Base-by-base conservation (phyloP, 1,140 invertebrate genomes). In the Drosophila mauritiana region DNA sequence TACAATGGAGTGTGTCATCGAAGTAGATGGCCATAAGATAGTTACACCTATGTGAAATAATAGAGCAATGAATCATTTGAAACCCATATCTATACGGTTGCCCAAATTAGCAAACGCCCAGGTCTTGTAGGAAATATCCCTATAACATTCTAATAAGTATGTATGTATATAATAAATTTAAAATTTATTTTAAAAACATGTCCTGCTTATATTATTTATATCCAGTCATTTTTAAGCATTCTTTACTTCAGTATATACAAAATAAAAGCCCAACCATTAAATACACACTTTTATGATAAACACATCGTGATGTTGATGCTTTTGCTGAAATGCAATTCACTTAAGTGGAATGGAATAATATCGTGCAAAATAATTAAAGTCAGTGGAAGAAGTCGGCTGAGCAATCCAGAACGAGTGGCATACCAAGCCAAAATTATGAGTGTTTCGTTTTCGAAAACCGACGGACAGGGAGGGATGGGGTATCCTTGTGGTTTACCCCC, bases 361-460 rank as follows among this genome's bases (percentile, higher is more conserved):
- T 63, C 67, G 45, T 61, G 82, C 81, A 43, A 80, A 85, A 65
- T 78, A 84, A 78, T 85, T 85, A 85, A 84, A 85, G 77, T 52
- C 64, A n/a, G 25, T 49, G 31, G 40, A 20, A 31, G 8, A 39
- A 15, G 20, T 58, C 39, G 43, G 4, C 39, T 20, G 48, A 40
- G 2, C 54, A 65, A 64, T 84, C 73, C 73, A 76, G 56, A 75
- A 49, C 42, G 54, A 73, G 45, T 34, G 8, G 46, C 39, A 54
- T 55, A 22, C 43, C 62, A 39, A 20, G 36, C 42, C 37, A 46
- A 46, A 40, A 45, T 37, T 13, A 42, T 46, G 59, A 69, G 53
- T 75, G 48, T 59, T 73, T 70, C 22, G 15, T 49, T 56, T 40
- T 37, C 10, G 20, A 8, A 17, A 36, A 17, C 63, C 6, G 67